phyloP scores from a whole-genome alignment of 2,888 invertebrate species.

The Micropterix aruncella region DNA sequence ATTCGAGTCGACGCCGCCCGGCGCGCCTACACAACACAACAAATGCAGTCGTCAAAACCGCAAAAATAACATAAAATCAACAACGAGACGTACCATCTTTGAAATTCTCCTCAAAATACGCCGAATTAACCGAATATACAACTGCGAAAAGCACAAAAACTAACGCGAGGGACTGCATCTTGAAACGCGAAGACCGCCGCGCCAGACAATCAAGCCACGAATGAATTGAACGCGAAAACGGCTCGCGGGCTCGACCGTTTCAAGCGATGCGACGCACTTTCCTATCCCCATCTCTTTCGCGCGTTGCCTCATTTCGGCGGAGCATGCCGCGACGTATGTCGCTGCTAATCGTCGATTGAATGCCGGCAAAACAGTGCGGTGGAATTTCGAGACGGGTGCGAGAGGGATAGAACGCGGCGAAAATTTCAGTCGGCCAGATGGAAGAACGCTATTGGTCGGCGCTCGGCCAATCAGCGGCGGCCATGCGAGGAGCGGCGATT shows the following conservation, averaged over 20 bases:
- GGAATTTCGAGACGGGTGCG: no score
- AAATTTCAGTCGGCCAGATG: constrained; percentile 56
- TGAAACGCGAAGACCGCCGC: constrained; percentile 20
- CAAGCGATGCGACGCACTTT: no score
- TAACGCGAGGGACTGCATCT: constrained; percentile 41
- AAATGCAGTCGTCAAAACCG: no score
- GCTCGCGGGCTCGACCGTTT: background rate
- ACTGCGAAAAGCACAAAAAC: constrained; percentile 43
- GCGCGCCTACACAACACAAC: no score
- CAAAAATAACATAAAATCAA: constrained; percentile 3
- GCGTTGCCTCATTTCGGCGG: no score
- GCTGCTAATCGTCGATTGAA: no score
- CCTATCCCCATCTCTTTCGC: no score
- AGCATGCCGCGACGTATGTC: no score
- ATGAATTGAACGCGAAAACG: constrained; percentile 31
- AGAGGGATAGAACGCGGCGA: no score
- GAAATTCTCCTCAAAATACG: constrained; percentile 71
- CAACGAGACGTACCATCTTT: constrained; percentile 51
- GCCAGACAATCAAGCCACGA: constrained; percentile 34
- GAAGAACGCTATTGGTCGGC: constrained; percentile 45
- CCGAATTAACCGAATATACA: constrained; percentile 45
- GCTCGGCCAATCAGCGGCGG: constrained; percentile 27
- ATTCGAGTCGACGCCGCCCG: no score
- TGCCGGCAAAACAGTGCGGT: no score
- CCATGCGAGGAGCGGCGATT: constrained; percentile 16